Percentiles rank a stretch among this genome's conserved stretches.
Conservation (phyloP, 2,888 invertebrate species). For the Cephus rjabovi region DNA sequence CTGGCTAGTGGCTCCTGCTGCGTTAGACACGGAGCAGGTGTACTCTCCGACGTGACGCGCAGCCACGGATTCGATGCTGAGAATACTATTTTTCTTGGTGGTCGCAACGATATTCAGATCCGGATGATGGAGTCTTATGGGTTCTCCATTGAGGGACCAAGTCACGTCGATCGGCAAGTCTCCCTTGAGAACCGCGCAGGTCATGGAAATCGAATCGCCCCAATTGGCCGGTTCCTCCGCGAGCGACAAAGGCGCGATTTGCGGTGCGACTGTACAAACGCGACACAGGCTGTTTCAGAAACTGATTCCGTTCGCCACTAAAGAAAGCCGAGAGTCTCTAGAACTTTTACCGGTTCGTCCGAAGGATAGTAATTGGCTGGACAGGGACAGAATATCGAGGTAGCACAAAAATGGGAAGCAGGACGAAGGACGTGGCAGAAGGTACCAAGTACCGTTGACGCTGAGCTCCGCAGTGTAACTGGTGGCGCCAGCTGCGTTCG, state of each 20-base stretch:
- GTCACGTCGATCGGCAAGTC: constrained; percentile 79
- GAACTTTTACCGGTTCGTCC: too few relatives aligned
- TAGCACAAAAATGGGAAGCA: constrained; percentile 27
- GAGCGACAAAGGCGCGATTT: constrained; percentile 79
- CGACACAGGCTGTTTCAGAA: constrained; percentile 21
- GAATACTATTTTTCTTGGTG: constrained; percentile 67
- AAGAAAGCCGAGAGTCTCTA: too few relatives aligned
- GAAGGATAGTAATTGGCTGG: too few relatives aligned
- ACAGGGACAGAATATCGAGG: constrained; percentile 23
- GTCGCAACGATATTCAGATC: constrained; percentile 69
- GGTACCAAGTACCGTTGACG: constrained; percentile 67
- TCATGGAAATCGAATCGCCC: constrained; percentile 71
- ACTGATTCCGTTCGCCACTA: constrained; percentile 39
- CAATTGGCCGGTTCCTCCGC: constrained; percentile 77
- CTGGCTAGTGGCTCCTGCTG: constrained; percentile 67
- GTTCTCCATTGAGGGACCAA: constrained; percentile 78
- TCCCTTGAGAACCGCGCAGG: constrained; percentile 74
- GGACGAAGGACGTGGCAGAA: too few relatives aligned
- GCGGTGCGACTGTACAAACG: constrained; percentile 75
- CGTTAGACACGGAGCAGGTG: constrained; percentile 69
- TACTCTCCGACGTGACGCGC: constrained; percentile 71
- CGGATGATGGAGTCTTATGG: constrained; percentile 55
- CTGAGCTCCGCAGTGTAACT: constrained; percentile 68
- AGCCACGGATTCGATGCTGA: constrained; percentile 70
- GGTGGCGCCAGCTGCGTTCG: constrained; percentile 69